These are phyloP conservation scores for Anguilla marmorata DNA, from an alignment of 2,797 vertebrate genomes.

Conservation along the genomic window DNA sequence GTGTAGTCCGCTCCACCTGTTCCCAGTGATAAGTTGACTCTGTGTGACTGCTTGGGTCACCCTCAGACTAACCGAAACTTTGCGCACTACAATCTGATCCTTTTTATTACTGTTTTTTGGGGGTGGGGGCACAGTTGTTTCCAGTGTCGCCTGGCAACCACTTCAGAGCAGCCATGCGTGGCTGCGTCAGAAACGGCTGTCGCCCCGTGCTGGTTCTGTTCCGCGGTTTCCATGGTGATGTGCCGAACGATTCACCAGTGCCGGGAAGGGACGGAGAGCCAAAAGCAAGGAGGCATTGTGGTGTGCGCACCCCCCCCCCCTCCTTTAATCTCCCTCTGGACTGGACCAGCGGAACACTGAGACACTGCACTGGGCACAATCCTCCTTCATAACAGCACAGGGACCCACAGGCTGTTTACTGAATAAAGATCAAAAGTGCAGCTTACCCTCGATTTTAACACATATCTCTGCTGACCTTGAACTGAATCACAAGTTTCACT, in stretches of 20 bases:
- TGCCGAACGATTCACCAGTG: constrained; percentile 62
- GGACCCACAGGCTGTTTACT: neutral
- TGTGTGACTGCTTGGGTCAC: too few relatives aligned
- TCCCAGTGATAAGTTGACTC: too few relatives aligned
- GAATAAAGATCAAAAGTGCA: neutral
- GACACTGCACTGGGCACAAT: neutral
- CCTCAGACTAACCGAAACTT: too few relatives aligned
- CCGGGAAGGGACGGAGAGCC: constrained; percentile 36
- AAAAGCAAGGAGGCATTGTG: neutral
- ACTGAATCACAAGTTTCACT: neutral
- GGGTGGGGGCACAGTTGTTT: constrained; percentile 51
- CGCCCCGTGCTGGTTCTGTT: constrained; percentile 52
- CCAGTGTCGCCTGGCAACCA: constrained; percentile 59
- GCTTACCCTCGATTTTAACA: constrained; percentile 1
- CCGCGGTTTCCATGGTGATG: constrained; percentile 67
- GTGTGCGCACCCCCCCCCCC: neutral
- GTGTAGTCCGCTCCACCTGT: too few relatives aligned
- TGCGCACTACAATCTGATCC: too few relatives aligned
- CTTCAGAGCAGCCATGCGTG: constrained; percentile 49
- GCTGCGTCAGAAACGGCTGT: constrained; percentile 61
- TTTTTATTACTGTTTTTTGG: neutral
- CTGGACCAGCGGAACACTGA: neutral
- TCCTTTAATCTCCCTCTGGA: neutral
- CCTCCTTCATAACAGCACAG: constrained; percentile 1
- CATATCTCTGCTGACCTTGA: too few relatives aligned